Base-by-base conservation (phyloP, 2,797 vertebrate species). In the Coregonus sp. region DNA sequence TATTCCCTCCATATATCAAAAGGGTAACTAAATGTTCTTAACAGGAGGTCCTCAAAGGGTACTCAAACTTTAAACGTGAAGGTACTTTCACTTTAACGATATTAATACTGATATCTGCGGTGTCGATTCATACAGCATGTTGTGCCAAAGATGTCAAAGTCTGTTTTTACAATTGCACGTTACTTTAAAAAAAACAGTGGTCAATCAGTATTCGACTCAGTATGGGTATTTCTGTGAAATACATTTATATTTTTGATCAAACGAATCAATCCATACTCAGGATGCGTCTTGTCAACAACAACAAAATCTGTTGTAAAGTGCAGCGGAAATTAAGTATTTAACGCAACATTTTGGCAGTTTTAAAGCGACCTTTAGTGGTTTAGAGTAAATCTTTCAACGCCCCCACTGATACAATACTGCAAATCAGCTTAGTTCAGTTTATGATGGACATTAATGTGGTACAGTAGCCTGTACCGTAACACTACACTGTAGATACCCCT, bases 91-190 rank as follows among this genome's bases (percentile, higher is more conserved):
- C 37, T 40, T 47, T 12, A 47, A 47, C 9, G 9, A 47, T 47
- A 3, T 12, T 75, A 79, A 75, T 56, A 75, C n/a, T 74, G 73
- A 71, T 72, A 65, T 65, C 69, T 77, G 37, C 3, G 25, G 59
- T 40, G 33, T 11, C 25, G 33, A 72, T 31, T 72, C 31, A 56
- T 71, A 51, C 77, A 70, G 72, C 65, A 69, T 6, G 29, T 51
- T 74, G 67, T 63, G 68, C 56, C 40, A 70, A 20, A 29, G n/a
- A 63, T 14, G n/a, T 11, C 25, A 18, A 18, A 35, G 31, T 15
- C 31, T 7, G 11, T 35, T 31, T 31, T 68, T 35, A 18, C 5
- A 33, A 4, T 11, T 4, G 29, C 29, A 7, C 6, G 25, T 16
- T 9, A 70, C 37, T 15, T 18, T 51, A 5, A 31, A 56, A 72